Base-by-base conservation (phyloP, 2,113 vertebrate species). In the Varanus komodoensis region DNA sequence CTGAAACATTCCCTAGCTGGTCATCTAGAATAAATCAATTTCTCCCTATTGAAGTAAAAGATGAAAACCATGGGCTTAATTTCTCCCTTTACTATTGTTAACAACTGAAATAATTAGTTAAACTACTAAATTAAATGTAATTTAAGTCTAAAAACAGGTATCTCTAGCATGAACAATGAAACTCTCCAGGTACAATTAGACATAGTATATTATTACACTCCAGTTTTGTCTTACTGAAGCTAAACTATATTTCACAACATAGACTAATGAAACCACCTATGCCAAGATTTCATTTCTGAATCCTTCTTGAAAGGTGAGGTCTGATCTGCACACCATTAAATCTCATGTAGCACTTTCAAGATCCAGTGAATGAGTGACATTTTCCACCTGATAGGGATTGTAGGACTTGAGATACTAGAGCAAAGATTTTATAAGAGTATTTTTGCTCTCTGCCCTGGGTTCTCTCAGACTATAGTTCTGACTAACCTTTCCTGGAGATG, bases 291-390 rank as follows among this genome's bases (percentile, higher is more conserved):
- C 19, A 73, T 19, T 29, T 23, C 27, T 54, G 69, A 83, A 89
- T 54, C 54, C 9, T 74, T 79, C 50, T 80, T 5, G 68, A 86
- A 54, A 67, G 0, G 44, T 77, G 15, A 0, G 5, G 0, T 27
- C 8, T 80, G 83, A 32, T 1, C 21, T 91, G 90, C 14, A n/a
- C 27, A 17, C 0, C 48, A 0, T 78, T 89, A 92, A 90, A 15
- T 27, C 6, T 2, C 27, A 8, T 91, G 89, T 86, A 90, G 29
- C 8, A 90, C 82, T 82, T 32, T 89, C 32, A 68, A 71, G 88
- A 86, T 50, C 54, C 79, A 2, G 1, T 32, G 92, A 87, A 87
- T 87, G 88, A 7, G 2, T 54, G 57, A 77, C 73, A 44, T 87
- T 87, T 87, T 61, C 27, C n/a, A 87, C 73, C 52, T 79, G 75